Evolutionary conservation across 2,888 invertebrate genomes (phyloP).

Genomic region (Osmoderma eremita): DNA sequence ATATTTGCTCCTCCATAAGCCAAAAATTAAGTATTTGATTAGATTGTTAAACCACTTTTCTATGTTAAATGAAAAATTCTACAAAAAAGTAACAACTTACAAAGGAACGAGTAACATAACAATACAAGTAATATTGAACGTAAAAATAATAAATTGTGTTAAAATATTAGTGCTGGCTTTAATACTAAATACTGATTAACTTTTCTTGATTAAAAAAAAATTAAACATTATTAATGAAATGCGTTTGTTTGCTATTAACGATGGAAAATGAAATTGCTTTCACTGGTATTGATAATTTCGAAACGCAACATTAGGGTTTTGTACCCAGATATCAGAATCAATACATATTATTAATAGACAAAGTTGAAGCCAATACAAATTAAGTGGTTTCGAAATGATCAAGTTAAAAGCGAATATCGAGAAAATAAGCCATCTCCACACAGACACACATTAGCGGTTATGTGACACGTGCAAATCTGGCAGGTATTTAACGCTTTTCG

Average conservation of each 20-base stretch:
- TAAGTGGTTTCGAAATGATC: conserved; percentile 8
- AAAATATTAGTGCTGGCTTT: conserved; percentile 20
- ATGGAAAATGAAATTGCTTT: conserved; percentile 24
- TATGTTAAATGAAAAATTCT: background rate
- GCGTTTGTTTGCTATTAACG: conserved; percentile 26
- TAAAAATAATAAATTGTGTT: conserved; percentile 16
- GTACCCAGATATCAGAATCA: background rate
- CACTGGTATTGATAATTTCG: background rate
- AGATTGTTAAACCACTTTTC: no score
- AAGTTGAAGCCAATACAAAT: background rate
- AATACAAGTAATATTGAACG: conserved; percentile 13
- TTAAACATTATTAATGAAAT: conserved; percentile 16
- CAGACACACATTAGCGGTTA: conserved; percentile 31
- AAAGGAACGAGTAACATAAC: conserved; percentile 33
- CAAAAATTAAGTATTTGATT: background rate
- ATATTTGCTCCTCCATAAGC: background rate
- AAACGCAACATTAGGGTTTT: conserved; percentile 4
- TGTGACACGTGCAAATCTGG: conserved; percentile 44
- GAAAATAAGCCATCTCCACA: conserved; percentile 28
- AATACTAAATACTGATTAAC: conserved; percentile 10
- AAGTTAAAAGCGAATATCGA: conserved; percentile 6
- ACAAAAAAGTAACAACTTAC: conserved; percentile 25
- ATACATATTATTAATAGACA: background rate
- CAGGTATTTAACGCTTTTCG: conserved; percentile 57
- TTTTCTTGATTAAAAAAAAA: conserved; percentile 1